Percentiles rank a stretch among this genome's conserved stretches.
phyloP scores from a whole-genome alignment of 2,888 invertebrate genomes.

The Hemicrepidius hirtus region DNA sequence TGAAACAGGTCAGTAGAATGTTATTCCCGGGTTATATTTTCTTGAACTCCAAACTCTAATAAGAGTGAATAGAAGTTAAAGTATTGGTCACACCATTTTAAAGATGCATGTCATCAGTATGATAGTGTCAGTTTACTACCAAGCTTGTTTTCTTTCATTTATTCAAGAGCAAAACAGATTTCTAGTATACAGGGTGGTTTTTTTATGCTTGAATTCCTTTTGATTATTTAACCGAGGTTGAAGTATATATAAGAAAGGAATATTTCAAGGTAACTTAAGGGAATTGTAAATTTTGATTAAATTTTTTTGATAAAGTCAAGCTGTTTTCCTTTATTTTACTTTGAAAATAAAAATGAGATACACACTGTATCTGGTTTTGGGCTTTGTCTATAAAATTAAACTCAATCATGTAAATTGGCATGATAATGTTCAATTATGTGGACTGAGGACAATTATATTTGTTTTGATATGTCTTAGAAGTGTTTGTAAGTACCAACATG shows the following conservation, averaged over 20 bases:
- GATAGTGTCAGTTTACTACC: slow-evolving; percentile 17
- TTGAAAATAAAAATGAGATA: too few relatives aligned
- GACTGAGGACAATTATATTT: slow-evolving; percentile 5
- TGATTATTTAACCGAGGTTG: too few relatives aligned
- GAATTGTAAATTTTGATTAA: too few relatives aligned
- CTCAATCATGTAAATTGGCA: slow-evolving; percentile 37
- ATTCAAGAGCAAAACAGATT: slow-evolving; percentile 20
- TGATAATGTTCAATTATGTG: slow-evolving; percentile 31
- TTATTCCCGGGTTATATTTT: slow-evolving; percentile 12
- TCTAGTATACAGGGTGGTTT: slow-evolving; percentile 9
- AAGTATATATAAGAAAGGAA: too few relatives aligned
- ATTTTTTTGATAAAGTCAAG: too few relatives aligned
- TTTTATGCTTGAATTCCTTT: background rate
- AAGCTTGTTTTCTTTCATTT: slow-evolving; percentile 27
- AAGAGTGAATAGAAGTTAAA: slow-evolving; percentile 26
- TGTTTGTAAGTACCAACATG: background rate
- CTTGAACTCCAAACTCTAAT: slow-evolving; percentile 11
- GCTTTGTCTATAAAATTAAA: slow-evolving; percentile 20
- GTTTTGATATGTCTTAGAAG: background rate
- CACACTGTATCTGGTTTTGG: background rate
- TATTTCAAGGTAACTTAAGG: too few relatives aligned
- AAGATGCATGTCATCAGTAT: slow-evolving; percentile 25
- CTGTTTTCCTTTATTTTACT: too few relatives aligned
- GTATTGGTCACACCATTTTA: slow-evolving; percentile 36
- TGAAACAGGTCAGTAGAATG: slow-evolving; percentile 82